A percentile compares a stretch with the other conserved stretches of the same genome.
These are phyloP conservation scores for Cercopithecus mona DNA, from an alignment of 2,113 vertebrate species.

Conservation along the genomic window DNA sequence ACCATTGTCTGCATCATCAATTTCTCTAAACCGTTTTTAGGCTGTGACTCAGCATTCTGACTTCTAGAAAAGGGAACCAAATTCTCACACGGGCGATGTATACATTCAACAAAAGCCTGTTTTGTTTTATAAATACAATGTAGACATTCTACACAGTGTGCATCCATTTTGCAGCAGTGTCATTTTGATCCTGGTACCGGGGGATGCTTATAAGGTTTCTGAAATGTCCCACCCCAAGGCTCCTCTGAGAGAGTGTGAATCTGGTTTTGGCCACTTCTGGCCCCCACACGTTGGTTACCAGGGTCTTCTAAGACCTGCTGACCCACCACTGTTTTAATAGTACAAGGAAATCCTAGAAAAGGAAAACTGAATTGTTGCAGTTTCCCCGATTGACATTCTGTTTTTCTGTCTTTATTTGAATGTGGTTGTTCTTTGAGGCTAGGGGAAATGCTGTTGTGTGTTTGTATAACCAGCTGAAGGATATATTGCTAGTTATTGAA, in stretches of 20 bases:
- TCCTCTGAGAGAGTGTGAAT: not conserved
- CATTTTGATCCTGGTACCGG: not conserved
- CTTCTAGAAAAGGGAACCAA: not conserved
- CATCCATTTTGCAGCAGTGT: not conserved
- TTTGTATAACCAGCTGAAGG: not conserved
- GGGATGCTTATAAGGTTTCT: not conserved
- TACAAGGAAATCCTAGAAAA: not conserved
- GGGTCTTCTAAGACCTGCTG: not conserved
- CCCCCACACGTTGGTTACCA: not conserved
- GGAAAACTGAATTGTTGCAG: not conserved
- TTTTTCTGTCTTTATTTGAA: not conserved
- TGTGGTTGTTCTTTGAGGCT: not conserved
- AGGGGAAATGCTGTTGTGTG: not conserved
- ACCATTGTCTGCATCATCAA: accelerated
- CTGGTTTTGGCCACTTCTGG: not conserved
- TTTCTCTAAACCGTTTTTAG: not conserved
- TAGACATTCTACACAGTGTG: not conserved
- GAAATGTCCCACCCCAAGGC: not conserved
- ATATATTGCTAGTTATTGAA: not conserved
- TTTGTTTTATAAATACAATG: constrained; percentile 11
- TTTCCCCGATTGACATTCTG: not conserved
- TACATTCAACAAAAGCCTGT: not conserved
- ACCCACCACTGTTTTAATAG: not conserved
- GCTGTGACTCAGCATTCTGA: not conserved
- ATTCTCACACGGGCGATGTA: not conserved